phyloP scores from a whole-genome alignment of 2,113 vertebrate species.

The Lagopus leucura region DNA sequence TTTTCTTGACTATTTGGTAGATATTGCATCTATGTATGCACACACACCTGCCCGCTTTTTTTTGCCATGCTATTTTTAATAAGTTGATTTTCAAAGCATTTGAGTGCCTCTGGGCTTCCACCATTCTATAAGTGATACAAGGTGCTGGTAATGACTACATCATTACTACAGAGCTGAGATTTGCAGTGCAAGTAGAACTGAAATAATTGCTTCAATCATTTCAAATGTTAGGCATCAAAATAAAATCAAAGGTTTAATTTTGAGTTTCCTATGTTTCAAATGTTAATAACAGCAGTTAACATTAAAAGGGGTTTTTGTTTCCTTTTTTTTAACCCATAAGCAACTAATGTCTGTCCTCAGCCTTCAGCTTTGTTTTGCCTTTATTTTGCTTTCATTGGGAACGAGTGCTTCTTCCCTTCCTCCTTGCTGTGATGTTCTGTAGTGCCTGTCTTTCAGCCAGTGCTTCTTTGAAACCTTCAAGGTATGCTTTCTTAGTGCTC shows the following conservation, averaged over 20 bases:
- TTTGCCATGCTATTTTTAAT: conserved; percentile 43
- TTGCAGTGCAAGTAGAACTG: conserved; percentile 35
- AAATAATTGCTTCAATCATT: conserved; percentile 55
- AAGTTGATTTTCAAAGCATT: conserved; percentile 38
- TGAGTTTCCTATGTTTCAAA: conserved; percentile 26
- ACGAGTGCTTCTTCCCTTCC: background rate
- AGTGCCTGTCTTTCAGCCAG: background rate
- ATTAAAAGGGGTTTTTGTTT: background rate
- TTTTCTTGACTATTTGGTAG: conserved; percentile 1
- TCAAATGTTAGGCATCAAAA: conserved; percentile 53
- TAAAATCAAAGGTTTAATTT: conserved; percentile 54
- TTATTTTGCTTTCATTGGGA: background rate
- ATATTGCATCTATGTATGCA: background rate
- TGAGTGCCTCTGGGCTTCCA: conserved; percentile 55
- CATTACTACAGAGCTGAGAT: conserved; percentile 43
- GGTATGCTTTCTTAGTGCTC: background rate
- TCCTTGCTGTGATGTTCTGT: conserved; percentile 22
- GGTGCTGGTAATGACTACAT: conserved; percentile 37
- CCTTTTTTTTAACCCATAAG: background rate
- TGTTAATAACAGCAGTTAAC: background rate
- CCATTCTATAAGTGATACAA: conserved; percentile 41
- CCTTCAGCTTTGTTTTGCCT: background rate
- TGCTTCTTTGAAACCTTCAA: conserved; percentile 51
- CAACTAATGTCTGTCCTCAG: background rate
- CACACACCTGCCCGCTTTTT: background rate